Conservation (phyloP, 2,888 invertebrate genomes). For the Nymphalis c-album region DNA sequence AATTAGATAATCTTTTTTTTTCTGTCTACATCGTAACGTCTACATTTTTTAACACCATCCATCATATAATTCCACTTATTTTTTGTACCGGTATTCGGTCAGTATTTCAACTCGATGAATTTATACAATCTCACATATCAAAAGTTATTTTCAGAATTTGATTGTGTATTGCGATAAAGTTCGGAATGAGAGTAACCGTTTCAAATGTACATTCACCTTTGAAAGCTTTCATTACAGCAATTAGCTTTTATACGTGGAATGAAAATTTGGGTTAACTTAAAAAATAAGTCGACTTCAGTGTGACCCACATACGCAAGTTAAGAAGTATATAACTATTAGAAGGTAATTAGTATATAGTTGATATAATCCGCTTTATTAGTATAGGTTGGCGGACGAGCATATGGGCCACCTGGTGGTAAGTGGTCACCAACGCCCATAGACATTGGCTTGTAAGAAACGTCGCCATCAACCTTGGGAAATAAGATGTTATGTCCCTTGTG, state of each 20-base stretch:
- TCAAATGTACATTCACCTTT: background rate
- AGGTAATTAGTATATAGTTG: background rate
- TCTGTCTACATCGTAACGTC: too few species aligned
- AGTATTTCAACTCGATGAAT: background rate
- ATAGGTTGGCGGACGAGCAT: too few species aligned
- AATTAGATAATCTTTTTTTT: too few species aligned
- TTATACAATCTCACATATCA: background rate
- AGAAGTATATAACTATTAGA: background rate
- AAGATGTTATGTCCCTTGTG: too few species aligned
- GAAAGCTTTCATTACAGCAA: slow-evolving; percentile 7
- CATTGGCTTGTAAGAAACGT: too few species aligned
- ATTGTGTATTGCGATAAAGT: slow-evolving; percentile 9
- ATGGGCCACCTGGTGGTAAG: too few species aligned
- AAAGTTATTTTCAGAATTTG: slow-evolving; percentile 3
- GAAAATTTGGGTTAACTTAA: background rate
- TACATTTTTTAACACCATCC: too few species aligned
- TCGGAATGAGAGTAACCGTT: slow-evolving; percentile 7
- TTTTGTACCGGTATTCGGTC: background rate
- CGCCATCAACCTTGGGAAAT: too few species aligned
- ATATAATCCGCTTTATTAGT: too few species aligned
- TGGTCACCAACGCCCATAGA: too few species aligned
- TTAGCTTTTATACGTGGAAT: slow-evolving; percentile 9
- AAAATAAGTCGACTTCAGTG: background rate
- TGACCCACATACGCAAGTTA: background rate
- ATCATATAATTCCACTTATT: background rate